Base-by-base conservation (phyloP, 1,140 invertebrate species). In the Choristoneura fumiferana region DNA sequence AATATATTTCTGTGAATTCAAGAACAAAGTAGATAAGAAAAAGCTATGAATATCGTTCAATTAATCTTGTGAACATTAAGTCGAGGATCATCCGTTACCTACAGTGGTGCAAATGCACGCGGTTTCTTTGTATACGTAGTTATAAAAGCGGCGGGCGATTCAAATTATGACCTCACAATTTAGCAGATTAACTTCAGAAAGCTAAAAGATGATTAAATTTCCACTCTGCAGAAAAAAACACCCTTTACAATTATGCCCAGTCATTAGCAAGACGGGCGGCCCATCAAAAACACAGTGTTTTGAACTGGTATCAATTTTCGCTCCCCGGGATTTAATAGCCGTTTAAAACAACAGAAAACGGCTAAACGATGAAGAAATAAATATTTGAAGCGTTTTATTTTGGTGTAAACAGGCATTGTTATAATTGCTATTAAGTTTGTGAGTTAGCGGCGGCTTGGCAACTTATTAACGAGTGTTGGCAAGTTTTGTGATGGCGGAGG, bases 391-490 rank as follows among this genome's bases (percentile, higher is more conserved):
- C 43, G 43, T 18, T 49, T 49, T 49, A 49, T 49, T 49, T 49
- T 49, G 22, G 43, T 49, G 43, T 49, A 49, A 49, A 49, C 43
- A 49, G 43, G 22, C 18, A 18, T 49, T 49, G 43, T 49, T 22
- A 49, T 49, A 49, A 49, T 49, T 49, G 43, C 43, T 22, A 49
- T 49, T 49, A 49, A 33, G 43, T 49, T 49, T 49, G 22, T 33
- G 43, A 49, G 43, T 49, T 29, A 29, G 22, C n/a, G n/a, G 6
- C 22, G 22, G 22, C 17, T 33, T 49, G 4, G 4, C 17, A 49
- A 49, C 18, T 49, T 49, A 18, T 13, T 33, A 49, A 49, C 43
- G 43, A 49, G 43, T 49, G 22, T 49, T 49, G 22, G 8, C 18
- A 49, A 49, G 43, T 49, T 49, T n/a, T 14, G 17, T 33, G 43